A percentile compares a stretch with the other conserved stretches of the same genome.
These are phyloP conservation scores for Ceratosolen fusciceps DNA, from an alignment of 1,140 invertebrate species.

Conservation along the genomic window DNA sequence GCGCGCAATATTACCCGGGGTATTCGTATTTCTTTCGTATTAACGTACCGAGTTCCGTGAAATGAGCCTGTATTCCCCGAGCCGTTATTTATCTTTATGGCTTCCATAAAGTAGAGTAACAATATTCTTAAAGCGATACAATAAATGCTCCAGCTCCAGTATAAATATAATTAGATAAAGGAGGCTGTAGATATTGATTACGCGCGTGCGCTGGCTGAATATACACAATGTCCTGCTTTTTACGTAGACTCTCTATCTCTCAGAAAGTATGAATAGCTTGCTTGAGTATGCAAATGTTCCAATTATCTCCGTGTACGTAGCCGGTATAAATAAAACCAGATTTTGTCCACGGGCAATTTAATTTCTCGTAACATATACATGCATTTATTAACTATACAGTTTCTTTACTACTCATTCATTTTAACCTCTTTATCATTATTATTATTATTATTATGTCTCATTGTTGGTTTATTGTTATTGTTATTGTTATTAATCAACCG, in stretches of 20 bases:
- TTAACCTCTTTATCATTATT: neutral
- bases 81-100: neutral
- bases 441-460: neutral
- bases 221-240: neutral
- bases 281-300: neutral
- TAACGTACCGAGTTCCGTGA: no score
- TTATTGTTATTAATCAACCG: no score
- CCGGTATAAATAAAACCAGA: conserved; percentile 13
- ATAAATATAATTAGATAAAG: conserved; percentile 1
- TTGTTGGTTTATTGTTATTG: no score
- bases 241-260: neutral
- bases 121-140: no score
- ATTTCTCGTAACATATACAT: neutral
- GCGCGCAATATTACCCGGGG: no score
- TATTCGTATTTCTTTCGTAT: no score
- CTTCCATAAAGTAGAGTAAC: neutral
- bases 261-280: neutral
- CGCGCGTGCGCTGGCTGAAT: neutral
- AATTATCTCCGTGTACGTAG: conserved; percentile 5
- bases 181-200: neutral
- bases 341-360: neutral
- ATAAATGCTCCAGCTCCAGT: no score
- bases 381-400: neutral
- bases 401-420: neutral
- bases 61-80: neutral